Base-by-base conservation (phyloP, 2,797 vertebrate species). In the Thunnus albacares region DNA sequence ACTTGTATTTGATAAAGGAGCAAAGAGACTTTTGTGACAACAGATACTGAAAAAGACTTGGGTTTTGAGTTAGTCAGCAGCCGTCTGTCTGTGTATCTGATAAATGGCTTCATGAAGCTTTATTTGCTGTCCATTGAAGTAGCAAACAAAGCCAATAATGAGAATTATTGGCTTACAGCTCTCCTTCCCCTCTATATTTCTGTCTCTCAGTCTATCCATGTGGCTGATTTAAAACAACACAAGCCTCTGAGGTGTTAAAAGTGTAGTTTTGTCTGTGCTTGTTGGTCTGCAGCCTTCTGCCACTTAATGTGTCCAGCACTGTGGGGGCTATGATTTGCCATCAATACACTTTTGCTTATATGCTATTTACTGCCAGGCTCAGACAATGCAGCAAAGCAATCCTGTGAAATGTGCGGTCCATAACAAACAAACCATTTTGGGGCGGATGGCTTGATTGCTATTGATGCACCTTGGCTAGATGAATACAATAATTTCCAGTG, bases 401-500 rank as follows among this genome's bases (percentile, higher is more conserved):
- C 62, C 52, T 22, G 60, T 52, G 52, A 76, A 81, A 85, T 15
- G 18, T 72, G 65, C 62, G 58, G 79, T 65, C 58, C 28, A 63
- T 76, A 79, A 80, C 88, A 88, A 89, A 85, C 70, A 88, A 83
- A 81, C 41, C 58, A 38, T 80, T 83, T 79, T 77, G 47, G 30
- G 59, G 8, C 4, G 4, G 73, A 75, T 33, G 52, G 53, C 80
- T 88, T 92, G 90, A 93, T 93, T 87, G 78, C 86, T 71, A 90
- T 87, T 55, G 87, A 92, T 57, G 73, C 10, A 30, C 57, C 59
- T 79, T 66, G 63, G 65, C 55, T 53, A 65, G 62, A 77, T 73
- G 68, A 86, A 59, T 73, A 81, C 78, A 56, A 17, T 80, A 9
- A 85, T 87, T 87, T 88, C 70, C 56, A 55, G 57, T 64, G 45